A percentile compares a stretch with the other conserved stretches of the same genome.
phyloP scores from a whole-genome alignment of 2,888 invertebrate genomes.

The Idaea aversata region DNA sequence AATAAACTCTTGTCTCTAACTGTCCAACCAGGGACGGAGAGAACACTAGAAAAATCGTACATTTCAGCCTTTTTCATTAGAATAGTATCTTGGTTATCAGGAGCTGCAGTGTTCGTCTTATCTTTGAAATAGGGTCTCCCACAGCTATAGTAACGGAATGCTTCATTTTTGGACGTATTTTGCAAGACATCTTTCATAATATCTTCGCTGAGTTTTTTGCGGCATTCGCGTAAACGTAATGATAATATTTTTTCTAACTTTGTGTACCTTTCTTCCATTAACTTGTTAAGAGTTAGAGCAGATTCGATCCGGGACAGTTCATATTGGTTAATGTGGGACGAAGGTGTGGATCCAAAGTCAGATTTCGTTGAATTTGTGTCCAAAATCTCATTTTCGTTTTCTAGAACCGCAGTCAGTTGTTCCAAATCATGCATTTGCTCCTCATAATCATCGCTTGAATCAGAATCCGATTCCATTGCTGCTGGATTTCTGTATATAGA shows the following conservation, averaged over 20 bases:
- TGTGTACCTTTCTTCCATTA: slow-evolving; percentile 52
- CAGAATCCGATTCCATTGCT: neutral
- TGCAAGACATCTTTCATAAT: slow-evolving; percentile 22
- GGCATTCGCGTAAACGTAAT: slow-evolving; percentile 53
- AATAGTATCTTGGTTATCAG: slow-evolving; percentile 82
- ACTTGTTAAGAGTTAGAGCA: slow-evolving; percentile 59
- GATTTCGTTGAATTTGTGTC: neutral
- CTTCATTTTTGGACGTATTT: slow-evolving; percentile 17
- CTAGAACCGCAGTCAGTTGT: neutral
- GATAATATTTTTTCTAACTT: slow-evolving; percentile 53
- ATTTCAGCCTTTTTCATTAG: slow-evolving; percentile 55
- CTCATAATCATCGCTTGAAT: neutral
- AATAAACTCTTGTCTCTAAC: slow-evolving; percentile 79
- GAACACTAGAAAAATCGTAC: slow-evolving; percentile 69
- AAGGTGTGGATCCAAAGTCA: neutral
- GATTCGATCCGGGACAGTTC: slow-evolving; percentile 41
- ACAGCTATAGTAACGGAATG: slow-evolving; percentile 57
- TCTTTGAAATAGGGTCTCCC: slow-evolving; percentile 86
- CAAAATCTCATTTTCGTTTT: neutral
- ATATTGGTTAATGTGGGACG: neutral
- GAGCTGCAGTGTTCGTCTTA: slow-evolving; percentile 66
- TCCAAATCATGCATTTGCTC: neutral
- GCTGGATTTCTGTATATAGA: neutral
- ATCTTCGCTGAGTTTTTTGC: slow-evolving; percentile 43
- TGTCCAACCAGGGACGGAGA: slow-evolving; percentile 77